phyloP scores from a whole-genome alignment of 2,797 vertebrate genomes.

The Eulemur mongoz region DNA sequence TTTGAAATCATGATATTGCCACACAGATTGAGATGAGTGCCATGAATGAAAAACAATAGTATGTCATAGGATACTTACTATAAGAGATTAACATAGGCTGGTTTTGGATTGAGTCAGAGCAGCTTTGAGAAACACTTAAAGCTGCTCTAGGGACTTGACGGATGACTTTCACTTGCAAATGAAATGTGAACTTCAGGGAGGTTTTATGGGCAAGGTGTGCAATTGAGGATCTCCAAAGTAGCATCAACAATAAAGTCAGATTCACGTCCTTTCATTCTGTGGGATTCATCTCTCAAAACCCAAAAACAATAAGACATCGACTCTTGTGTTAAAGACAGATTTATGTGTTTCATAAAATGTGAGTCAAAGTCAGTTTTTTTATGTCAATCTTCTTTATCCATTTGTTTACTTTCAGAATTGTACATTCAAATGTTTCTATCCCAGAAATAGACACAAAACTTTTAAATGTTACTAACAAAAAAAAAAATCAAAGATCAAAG shows the following conservation, averaged over 20 bases:
- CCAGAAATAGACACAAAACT: not conserved
- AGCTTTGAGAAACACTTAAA: not conserved
- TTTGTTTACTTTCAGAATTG: constrained; percentile 14
- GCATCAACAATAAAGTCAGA: not conserved
- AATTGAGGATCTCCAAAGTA: not conserved
- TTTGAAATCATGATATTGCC: not conserved
- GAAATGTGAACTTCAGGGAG: not conserved
- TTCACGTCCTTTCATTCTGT: not conserved
- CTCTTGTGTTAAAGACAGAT: not conserved
- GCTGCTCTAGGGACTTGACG: not conserved
- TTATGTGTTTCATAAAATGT: not conserved
- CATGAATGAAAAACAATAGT: not conserved
- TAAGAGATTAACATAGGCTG: not conserved
- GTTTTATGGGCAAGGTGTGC: not conserved
- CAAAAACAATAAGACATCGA: not conserved
- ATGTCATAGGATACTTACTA: not conserved
- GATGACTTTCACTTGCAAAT: not conserved
- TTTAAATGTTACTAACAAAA: not conserved
- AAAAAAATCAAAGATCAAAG: not conserved
- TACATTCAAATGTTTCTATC: not conserved
- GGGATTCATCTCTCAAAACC: not conserved
- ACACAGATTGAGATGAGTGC: not conserved
- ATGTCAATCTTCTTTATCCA: not conserved
- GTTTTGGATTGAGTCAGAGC: not conserved
- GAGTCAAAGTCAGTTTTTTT: not conserved